Evolutionary conservation across 2,113 vertebrate species (phyloP).

Genomic region (Cheirogaleus medius): DNA sequence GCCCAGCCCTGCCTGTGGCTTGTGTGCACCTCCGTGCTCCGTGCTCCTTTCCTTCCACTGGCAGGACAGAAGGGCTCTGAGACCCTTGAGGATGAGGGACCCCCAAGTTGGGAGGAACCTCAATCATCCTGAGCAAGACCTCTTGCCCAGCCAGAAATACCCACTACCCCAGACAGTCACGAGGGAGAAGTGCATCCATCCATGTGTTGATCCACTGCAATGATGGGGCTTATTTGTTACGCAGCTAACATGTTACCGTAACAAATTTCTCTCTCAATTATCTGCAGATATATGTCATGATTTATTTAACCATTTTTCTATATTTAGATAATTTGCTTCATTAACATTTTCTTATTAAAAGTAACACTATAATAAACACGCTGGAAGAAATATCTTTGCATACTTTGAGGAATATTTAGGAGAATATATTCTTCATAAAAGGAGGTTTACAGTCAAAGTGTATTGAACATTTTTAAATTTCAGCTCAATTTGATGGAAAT

Average conservation of each 20-base stretch:
- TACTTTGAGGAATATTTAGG: background rate
- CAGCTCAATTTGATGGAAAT: background rate
- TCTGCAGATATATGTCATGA: background rate
- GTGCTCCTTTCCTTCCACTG: background rate
- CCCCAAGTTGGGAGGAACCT: rapidly evolving
- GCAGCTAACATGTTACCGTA: rapidly evolving
- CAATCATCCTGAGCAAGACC: no score
- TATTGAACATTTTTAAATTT: background rate
- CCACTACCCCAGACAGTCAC: rapidly evolving
- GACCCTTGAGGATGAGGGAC: background rate
- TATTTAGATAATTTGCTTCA: background rate
- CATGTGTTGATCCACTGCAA: rapidly evolving
- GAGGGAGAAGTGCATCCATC: background rate
- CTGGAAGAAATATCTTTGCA: background rate
- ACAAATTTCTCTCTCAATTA: background rate
- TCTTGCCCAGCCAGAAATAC: background rate
- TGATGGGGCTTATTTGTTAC: rapidly evolving
- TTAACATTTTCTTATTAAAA: background rate
- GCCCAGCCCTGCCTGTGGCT: rapidly evolving
- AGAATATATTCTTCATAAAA: background rate
- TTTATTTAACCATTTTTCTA: background rate
- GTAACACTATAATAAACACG: background rate
- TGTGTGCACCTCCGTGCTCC: rapidly evolving
- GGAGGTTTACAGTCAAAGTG: background rate
- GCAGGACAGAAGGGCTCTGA: rapidly evolving